Conservation (phyloP, 2,797 vertebrate species). For the Silurus lanzhouensis region DNA sequence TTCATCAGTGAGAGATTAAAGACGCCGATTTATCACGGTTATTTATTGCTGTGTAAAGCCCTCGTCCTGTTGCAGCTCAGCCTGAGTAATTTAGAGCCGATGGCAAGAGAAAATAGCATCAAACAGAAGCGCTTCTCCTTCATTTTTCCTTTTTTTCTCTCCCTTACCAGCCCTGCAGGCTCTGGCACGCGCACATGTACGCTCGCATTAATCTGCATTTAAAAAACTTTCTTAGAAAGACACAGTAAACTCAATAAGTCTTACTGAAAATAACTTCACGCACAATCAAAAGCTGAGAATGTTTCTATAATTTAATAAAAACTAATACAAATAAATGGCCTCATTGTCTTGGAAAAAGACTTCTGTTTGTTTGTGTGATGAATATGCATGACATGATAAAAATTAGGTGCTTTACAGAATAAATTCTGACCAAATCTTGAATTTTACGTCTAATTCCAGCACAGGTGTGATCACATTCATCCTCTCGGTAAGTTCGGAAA, state of each 20-base stretch:
- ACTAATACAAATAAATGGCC: neutral
- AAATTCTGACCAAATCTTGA: neutral
- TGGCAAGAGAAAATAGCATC: constrained; percentile 67
- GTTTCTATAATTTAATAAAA: neutral
- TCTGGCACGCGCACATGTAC: constrained; percentile 60
- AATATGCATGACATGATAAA: neutral
- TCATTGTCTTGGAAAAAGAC: too few relatives aligned
- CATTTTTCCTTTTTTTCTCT: constrained; percentile 30
- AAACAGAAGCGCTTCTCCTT: constrained; percentile 58
- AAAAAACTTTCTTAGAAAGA: constrained; percentile 60
- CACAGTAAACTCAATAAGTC: neutral
- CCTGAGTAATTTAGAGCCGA: constrained; percentile 53
- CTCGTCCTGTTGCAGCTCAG: constrained; percentile 27
- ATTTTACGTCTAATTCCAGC: too few relatives aligned
- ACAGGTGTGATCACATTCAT: too few relatives aligned
- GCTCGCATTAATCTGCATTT: constrained; percentile 57
- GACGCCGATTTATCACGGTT: constrained; percentile 53
- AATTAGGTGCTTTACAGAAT: neutral
- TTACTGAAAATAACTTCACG: neutral
- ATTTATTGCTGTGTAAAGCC: constrained; percentile 60
- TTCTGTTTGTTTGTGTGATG: neutral
- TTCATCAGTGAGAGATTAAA: constrained; percentile 44
- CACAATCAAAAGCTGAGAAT: neutral
- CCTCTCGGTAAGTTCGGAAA: too few relatives aligned
- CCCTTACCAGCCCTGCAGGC: constrained; percentile 59